phyloP scores from a whole-genome alignment of 2,113 vertebrate species.

The Callipepla californica region DNA sequence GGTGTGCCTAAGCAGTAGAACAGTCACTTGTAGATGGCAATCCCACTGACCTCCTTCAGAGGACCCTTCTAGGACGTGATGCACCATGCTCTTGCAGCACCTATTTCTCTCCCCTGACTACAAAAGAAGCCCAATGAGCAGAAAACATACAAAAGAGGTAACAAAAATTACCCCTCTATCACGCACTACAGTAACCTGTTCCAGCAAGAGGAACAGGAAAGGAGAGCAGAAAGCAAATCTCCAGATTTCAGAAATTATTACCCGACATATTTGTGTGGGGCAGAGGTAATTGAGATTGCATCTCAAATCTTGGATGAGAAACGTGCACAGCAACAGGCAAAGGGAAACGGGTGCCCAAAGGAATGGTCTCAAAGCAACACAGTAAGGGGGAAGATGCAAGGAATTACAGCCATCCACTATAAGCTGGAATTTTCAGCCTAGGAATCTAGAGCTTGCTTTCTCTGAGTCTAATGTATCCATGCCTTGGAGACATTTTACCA shows the following conservation, averaged over 20 bases:
- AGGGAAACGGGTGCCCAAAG: not conserved
- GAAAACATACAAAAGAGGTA: not conserved
- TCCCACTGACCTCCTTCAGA: not conserved
- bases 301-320: not conserved
- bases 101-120: not conserved
- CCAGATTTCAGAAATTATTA: not conserved
- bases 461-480: constrained; percentile 41
- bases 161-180: not conserved
- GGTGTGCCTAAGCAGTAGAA: not conserved
- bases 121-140: not conserved
- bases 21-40: not conserved
- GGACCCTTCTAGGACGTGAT: not conserved
- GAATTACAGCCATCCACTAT: constrained; percentile 8
- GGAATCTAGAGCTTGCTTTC: constrained; percentile 48
- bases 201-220: not conserved
- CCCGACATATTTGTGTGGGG: not conserved
- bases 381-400: not conserved
- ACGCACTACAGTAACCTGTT: not conserved
- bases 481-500: constrained; percentile 51
- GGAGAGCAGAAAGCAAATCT: not conserved
- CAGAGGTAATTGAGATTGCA: not conserved
- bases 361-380: not conserved
- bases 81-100: accelerated
- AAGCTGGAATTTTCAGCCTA: constrained; percentile 47
- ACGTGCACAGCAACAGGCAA: not conserved